phyloP scores from a whole-genome alignment of 2,797 vertebrate genomes.

The Macrochelys suwanniensis region DNA sequence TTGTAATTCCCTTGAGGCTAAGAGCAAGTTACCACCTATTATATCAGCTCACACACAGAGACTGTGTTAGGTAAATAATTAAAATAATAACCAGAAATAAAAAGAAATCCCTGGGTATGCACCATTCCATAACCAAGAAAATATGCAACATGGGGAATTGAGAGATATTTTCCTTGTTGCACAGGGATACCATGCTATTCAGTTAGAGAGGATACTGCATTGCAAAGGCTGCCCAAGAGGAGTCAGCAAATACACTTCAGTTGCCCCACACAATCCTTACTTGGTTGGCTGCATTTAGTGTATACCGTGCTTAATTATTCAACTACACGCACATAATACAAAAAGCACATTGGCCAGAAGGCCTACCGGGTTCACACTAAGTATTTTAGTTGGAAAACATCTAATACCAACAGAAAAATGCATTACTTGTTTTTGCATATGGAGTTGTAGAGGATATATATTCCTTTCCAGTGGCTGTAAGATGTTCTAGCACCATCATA shows the following conservation, averaged over 20 bases:
- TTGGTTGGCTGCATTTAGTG: neutral
- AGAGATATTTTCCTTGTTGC: neutral
- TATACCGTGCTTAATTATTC: neutral
- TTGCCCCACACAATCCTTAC: neutral
- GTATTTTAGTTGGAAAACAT: neutral
- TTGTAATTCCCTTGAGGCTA: neutral
- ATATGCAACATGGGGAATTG: neutral
- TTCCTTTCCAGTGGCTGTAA: neutral
- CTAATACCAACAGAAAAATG: neutral
- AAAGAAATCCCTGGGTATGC: neutral
- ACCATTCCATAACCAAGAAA: neutral
- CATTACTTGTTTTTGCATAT: neutral
- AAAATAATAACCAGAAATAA: neutral
- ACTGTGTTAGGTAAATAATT: neutral
- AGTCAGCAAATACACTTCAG: neutral
- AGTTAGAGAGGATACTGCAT: neutral
- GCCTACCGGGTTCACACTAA: neutral
- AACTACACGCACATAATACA: neutral
- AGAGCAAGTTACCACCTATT: neutral
- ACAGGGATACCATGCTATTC: neutral
- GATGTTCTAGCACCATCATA: neutral
- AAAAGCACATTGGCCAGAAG: neutral
- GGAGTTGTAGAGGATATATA: rapidly evolving
- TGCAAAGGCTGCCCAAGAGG: neutral
- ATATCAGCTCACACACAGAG: rapidly evolving